Conservation (phyloP, 1,140 invertebrate genomes). For the Micrasema longulum region DNA sequence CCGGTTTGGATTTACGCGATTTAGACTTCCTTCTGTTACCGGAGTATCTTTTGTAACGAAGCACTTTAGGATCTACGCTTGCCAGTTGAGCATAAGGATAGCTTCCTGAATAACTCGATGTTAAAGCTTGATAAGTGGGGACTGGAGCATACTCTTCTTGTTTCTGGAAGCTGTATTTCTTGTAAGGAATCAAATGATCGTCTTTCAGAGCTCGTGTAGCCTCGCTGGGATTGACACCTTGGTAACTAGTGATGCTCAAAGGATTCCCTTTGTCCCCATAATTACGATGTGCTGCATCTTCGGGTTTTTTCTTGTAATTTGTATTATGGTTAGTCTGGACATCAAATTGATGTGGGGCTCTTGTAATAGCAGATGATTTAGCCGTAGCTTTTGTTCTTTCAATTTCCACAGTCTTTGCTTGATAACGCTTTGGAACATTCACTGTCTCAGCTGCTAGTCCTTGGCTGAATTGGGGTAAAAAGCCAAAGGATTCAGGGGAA, state of each 20-base stretch:
- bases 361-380: constrained; percentile 57
- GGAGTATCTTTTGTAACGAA: constrained; percentile 47
- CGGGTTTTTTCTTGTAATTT: constrained; percentile 60
- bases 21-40: constrained; percentile 40
- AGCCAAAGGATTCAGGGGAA: constrained; percentile 65
- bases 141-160: constrained; percentile 20
- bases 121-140: constrained; percentile 39
- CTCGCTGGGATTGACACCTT: constrained; percentile 22
- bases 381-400: constrained; percentile 53
- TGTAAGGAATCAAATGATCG: constrained; percentile 48
- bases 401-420: constrained; percentile 55
- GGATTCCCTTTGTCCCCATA: too few species aligned
- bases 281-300: constrained; percentile 46
- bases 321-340: constrained; percentile 64
- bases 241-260: constrained; percentile 42
- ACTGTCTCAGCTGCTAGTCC: constrained; percentile 48
- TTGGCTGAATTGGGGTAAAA: constrained; percentile 65
- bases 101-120: constrained; percentile 58
- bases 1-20: constrained; percentile 16
- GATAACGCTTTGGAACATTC: constrained; percentile 49
- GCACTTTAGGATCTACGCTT: constrained; percentile 55
- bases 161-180: constrained; percentile 51
- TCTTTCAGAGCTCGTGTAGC: constrained; percentile 16
- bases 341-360: constrained; percentile 62
- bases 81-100: constrained; percentile 65